phyloP scores from a whole-genome alignment of 1,140 invertebrate genomes.

The Scaptomyza hsui region DNA sequence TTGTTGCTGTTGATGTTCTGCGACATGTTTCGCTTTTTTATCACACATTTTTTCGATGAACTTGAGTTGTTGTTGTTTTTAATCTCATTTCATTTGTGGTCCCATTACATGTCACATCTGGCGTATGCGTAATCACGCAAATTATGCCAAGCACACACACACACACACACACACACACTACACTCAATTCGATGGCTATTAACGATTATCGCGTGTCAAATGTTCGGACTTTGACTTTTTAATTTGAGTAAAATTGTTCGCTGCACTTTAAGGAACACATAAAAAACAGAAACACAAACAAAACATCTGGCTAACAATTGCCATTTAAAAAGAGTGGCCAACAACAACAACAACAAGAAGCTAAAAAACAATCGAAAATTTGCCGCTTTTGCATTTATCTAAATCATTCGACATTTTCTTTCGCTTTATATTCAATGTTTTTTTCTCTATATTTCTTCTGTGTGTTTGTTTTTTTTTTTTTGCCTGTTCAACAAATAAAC shows the following conservation, averaged over 20 bases:
- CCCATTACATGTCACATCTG: slow-evolving; percentile 52
- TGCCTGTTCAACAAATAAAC: slow-evolving; percentile 65
- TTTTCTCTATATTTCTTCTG: slow-evolving; percentile 65
- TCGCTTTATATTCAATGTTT: slow-evolving; percentile 77
- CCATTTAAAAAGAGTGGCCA: slow-evolving; percentile 38
- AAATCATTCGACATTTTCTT: slow-evolving; percentile 75
- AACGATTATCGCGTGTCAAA: slow-evolving; percentile 72
- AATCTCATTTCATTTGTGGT: slow-evolving; percentile 22
- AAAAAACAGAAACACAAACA: slow-evolving; percentile 26
- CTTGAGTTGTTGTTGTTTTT: slow-evolving; percentile 21
- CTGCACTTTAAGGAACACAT: slow-evolving; percentile 45
- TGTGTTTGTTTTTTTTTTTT: slow-evolving; percentile 33
- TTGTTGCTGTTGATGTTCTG: slow-evolving; percentile 19
- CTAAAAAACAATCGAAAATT: slow-evolving; percentile 65
- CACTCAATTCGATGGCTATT: slow-evolving; percentile 37
- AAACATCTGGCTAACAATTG: slow-evolving; percentile 38
- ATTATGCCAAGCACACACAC: slow-evolving; percentile 43
- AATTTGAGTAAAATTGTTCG: slow-evolving; percentile 73
- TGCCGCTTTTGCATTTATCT: slow-evolving; percentile 78
- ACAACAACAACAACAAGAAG: slow-evolving; percentile 12
- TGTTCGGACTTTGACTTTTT: slow-evolving; percentile 64
- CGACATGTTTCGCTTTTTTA: slow-evolving; percentile 66
- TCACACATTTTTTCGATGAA: slow-evolving; percentile 64
- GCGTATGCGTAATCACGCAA: slow-evolving; percentile 68
- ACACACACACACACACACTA: slow-evolving; percentile 11